Evolutionary conservation across 2,797 vertebrate species (phyloP).

Genomic region (Chelonia mydas): DNA sequence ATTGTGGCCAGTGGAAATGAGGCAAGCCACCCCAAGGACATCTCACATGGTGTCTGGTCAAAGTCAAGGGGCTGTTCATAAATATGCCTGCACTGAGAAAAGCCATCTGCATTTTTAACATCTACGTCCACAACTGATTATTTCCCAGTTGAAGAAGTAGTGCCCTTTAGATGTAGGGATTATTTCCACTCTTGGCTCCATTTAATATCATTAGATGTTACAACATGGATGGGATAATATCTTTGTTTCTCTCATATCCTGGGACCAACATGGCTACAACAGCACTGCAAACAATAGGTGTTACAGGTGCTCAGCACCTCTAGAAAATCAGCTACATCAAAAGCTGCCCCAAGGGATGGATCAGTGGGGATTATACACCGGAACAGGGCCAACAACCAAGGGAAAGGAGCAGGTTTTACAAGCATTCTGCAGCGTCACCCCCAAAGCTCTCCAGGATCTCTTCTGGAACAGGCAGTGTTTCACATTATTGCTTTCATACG

Average conservation of each 20-base stretch:
- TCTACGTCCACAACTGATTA: fast-evolving
- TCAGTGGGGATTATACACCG: neutral
- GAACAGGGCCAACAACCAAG: neutral
- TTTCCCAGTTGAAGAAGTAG: neutral
- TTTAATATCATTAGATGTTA: neutral
- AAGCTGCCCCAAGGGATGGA: fast-evolving
- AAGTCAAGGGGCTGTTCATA: fast-evolving
- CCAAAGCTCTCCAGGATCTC: neutral
- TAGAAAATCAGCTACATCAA: neutral
- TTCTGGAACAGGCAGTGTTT: constrained; percentile 9
- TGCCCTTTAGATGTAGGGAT: fast-evolving
- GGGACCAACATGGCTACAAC: neutral
- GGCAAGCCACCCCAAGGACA: neutral
- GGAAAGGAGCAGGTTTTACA: neutral
- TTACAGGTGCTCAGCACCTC: neutral
- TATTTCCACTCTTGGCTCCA: neutral
- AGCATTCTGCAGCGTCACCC: neutral
- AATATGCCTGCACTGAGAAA: fast-evolving
- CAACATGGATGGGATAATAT: neutral
- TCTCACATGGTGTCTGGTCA: neutral
- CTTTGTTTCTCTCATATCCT: neutral
- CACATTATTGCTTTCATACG: constrained; percentile 6
- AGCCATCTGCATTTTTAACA: neutral
- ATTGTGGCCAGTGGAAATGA: fast-evolving
- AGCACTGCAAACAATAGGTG: neutral